Base-by-base conservation (phyloP, 2,888 invertebrate species). In the Brachyptera putata region DNA sequence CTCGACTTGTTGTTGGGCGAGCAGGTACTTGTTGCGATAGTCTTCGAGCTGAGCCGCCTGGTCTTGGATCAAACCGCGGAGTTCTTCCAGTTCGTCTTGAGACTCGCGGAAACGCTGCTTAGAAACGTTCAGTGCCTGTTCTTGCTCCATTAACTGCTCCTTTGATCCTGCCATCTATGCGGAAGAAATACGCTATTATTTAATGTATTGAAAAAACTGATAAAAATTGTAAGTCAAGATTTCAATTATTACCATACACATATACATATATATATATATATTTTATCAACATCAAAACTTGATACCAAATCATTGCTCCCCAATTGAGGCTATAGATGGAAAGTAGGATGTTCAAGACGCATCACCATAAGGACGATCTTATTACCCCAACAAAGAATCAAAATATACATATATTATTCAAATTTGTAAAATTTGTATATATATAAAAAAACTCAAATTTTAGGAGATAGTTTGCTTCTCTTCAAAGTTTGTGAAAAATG, bases 1-100 rank as follows among this genome's bases (percentile, higher is more conserved):
- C 70, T 87, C 87, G 0, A 86, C 85, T 53, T 80, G 72, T 71
- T 87, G 85, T 68, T 86, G 86, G 0, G 86, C 84, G 78, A 84
- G 79, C 21, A 84, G 69, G 68, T 83, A 85, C 74, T 86, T 87
- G 63, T 84, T 84, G 56, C 86, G 77, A 69, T 87, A 87, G 67
- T 86, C 85, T 65, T 85, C 85, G 7, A 86, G 69, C 70, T 86
- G 86, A 5, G 77, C 76, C 57, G 83, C 81, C 68, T 85, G 84
- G 65, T 87, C 86, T 66, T 84, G 83, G 68, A 85, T 78, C 22
- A 84, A 70, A 0, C 77, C 76, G 43, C 64, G 63, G 21, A 68
- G 59, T 48, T 68, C 69, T 48, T 70, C 69, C 71, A 75, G 76
- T 71, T 80, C 86, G 74, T 81, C 86, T 76, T 80, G 80, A 0